Conservation (phyloP, 2,888 invertebrate species). For the Diarsia mendica region DNA sequence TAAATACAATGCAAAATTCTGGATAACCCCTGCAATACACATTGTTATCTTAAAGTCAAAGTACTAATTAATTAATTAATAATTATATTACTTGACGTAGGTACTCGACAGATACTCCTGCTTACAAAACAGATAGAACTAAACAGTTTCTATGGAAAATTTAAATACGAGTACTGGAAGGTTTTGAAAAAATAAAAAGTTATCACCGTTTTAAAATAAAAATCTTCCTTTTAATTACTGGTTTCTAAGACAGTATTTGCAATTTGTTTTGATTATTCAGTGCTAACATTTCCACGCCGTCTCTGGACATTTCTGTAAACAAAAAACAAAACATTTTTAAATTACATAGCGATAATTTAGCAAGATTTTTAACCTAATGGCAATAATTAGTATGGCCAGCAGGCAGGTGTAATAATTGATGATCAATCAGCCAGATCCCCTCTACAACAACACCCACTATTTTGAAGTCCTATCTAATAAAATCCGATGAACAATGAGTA, state of each 20-base stretch:
- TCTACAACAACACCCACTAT: too few relatives aligned
- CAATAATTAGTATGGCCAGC: too few relatives aligned
- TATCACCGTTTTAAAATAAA: not conserved
- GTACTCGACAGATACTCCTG: not conserved
- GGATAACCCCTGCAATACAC: not conserved
- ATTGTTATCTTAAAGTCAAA: conserved; percentile 31
- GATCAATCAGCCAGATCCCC: too few relatives aligned
- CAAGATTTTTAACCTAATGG: not conserved
- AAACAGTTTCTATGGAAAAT: not conserved
- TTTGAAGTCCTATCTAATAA: too few relatives aligned
- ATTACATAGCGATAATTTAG: not conserved
- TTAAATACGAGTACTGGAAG: not conserved
- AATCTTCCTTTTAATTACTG: conserved; percentile 15
- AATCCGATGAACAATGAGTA: too few relatives aligned
- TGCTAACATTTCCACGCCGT: conserved; percentile 81
- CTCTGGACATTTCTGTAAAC: conserved; percentile 85
- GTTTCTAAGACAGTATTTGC: not conserved
- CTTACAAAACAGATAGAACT: not conserved
- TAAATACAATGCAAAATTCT: not conserved
- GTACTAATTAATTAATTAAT: conserved; percentile 7
- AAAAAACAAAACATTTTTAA: not conserved
- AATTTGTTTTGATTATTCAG: not conserved
- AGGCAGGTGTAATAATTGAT: not conserved
- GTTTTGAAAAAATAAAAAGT: not conserved
- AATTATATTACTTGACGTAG: conserved; percentile 3